A percentile compares a stretch with the other conserved stretches of the same genome.
phyloP scores from a whole-genome alignment of 1,140 invertebrate species.

The Brachionus manjavacas region DNA sequence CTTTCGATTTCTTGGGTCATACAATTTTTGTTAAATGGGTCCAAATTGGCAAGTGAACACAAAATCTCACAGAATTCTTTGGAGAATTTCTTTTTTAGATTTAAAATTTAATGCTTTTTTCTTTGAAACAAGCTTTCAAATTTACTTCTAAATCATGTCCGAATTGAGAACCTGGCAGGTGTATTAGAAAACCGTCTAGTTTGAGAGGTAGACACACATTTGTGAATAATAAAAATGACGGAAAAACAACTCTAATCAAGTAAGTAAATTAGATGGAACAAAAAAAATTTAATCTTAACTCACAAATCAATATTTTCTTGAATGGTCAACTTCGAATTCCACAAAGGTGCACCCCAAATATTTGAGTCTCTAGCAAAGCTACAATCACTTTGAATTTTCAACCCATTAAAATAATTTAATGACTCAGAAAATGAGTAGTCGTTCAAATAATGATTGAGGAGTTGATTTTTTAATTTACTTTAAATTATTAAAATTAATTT shows the following conservation, averaged over 20 bases:
- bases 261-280: neutral
- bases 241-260: neutral
- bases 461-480: slow-evolving; percentile 26
- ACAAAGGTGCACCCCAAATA: slow-evolving; percentile 49
- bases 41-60: slow-evolving; percentile 46
- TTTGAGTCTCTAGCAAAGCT: slow-evolving; percentile 51
- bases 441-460: neutral
- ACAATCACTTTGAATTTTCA: slow-evolving; percentile 50
- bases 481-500: neutral
- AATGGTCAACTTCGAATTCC: slow-evolving; percentile 39
- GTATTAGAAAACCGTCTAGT: slow-evolving; percentile 22
- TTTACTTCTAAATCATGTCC: neutral
- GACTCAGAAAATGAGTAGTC: neutral
- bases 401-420: slow-evolving; percentile 46
- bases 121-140: neutral
- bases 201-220: neutral
- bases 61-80: slow-evolving; percentile 47
- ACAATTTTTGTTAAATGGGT: slow-evolving; percentile 46
- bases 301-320: slow-evolving; percentile 27
- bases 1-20: slow-evolving; percentile 40
- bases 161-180: neutral
- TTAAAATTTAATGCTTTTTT: slow-evolving; percentile 43
- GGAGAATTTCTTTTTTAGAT: slow-evolving; percentile 44
- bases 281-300: neutral
- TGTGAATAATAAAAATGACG: slow-evolving; percentile 31